These are phyloP conservation scores for Crocodylus rhombifer DNA, from an alignment of 2,797 vertebrate species.

Conservation along the genomic window DNA sequence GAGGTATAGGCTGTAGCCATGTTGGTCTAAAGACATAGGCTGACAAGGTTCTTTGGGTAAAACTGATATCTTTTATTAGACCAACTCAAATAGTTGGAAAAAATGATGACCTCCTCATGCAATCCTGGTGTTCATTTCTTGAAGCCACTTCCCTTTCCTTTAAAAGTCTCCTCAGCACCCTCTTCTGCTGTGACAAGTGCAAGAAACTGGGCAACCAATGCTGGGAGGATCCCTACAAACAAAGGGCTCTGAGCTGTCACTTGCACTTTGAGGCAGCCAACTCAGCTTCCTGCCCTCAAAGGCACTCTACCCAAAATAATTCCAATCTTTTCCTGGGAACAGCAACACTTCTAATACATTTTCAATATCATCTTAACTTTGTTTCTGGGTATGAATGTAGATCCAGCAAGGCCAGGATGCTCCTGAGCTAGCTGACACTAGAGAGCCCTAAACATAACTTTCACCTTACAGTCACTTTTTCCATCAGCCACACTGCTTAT, in stretches of 20 bases:
- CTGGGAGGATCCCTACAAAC: rapidly evolving
- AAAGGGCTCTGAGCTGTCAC: background rate
- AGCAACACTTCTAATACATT: background rate
- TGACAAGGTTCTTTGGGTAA: too few species aligned
- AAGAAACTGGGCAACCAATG: background rate
- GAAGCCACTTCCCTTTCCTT: background rate
- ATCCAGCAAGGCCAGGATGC: rapidly evolving
- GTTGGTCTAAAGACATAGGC: background rate
- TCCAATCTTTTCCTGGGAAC: background rate
- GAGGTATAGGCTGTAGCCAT: background rate
- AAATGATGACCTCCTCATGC: background rate
- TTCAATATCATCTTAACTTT: background rate
- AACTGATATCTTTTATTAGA: too few species aligned
- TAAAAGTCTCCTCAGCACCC: background rate
- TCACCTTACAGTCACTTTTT: slow-evolving; percentile 1
- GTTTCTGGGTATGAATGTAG: background rate
- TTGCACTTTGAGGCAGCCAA: background rate
- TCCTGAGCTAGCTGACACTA: background rate
- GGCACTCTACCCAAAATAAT: background rate
- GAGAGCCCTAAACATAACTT: background rate
- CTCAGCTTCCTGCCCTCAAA: background rate
- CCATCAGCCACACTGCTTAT: background rate
- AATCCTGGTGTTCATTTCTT: background rate
- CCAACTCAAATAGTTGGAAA: too few species aligned
- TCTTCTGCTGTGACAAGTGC: background rate